phyloP scores from a whole-genome alignment of 2,888 invertebrate genomes.

The Mystacides longicornis region DNA sequence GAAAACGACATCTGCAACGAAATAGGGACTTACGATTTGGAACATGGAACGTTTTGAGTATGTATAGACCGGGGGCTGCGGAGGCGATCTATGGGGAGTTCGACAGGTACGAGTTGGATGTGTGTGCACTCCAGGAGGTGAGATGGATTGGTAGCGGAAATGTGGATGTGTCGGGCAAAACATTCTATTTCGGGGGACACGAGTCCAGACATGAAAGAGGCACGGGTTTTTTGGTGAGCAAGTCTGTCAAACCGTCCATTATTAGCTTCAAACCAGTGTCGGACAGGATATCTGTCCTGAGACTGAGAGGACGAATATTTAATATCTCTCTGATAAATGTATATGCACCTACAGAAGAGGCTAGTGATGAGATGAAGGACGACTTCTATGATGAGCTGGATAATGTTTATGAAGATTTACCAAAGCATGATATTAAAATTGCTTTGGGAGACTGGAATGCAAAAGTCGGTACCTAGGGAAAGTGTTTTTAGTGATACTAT shows the following conservation, averaged over 20 bases:
- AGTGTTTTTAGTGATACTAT: neutral
- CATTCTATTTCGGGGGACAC: neutral
- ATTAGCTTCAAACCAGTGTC: neutral
- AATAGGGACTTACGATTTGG: neutral
- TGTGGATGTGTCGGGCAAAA: neutral
- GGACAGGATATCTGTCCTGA: neutral
- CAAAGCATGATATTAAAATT: slow-evolving; percentile 3
- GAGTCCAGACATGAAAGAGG: neutral
- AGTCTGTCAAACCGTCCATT: neutral
- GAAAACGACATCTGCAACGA: slow-evolving; percentile 1
- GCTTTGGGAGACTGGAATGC: slow-evolving; percentile 3
- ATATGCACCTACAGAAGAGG: slow-evolving; percentile 3
- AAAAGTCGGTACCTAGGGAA: slow-evolving; percentile 5
- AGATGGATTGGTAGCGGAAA: neutral
- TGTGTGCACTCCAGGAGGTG: neutral
- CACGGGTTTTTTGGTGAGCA: neutral
- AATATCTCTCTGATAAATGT: neutral
- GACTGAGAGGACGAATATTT: neutral
- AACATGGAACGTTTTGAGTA: slow-evolving; percentile 2
- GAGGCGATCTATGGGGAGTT: neutral
- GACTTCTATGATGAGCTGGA: neutral
- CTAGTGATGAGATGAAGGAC: neutral
- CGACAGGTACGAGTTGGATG: neutral
- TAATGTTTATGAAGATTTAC: neutral
- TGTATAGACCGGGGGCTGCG: neutral